Evolutionary conservation across 2,888 invertebrate species (phyloP).

Genomic region (Drosophila parthenogenetica): DNA sequence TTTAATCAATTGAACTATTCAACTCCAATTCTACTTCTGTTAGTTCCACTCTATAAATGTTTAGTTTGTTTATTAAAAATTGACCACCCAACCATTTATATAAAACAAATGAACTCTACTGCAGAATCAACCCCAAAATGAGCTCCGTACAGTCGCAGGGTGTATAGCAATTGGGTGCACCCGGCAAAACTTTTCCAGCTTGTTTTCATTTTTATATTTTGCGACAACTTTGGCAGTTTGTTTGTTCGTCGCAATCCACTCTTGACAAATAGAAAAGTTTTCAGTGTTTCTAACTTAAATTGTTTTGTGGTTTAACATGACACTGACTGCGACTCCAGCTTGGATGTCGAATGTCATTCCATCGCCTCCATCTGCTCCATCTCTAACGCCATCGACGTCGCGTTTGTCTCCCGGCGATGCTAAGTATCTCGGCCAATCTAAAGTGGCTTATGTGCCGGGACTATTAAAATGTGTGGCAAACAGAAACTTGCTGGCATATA

Average conservation of each 20-base stretch:
- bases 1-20: too few relatives aligned
- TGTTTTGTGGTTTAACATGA: slow-evolving; percentile 79
- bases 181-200: not conserved
- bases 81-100: too few relatives aligned
- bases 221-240: slow-evolving; percentile 48
- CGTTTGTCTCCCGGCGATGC: slow-evolving; percentile 18
- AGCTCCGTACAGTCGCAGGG: too few relatives aligned
- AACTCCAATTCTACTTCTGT: too few relatives aligned
- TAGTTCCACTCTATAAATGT: too few relatives aligned
- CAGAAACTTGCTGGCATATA: slow-evolving; percentile 39
- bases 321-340: slow-evolving; percentile 32
- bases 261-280: slow-evolving; percentile 76
- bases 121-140: too few relatives aligned
- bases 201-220: slow-evolving; percentile 22
- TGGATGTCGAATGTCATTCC: not conserved
- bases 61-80: too few relatives aligned
- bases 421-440: slow-evolving; percentile 42
- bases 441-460: slow-evolving; percentile 69
- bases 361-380: not conserved
- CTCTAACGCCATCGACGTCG: not conserved
- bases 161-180: too few relatives aligned
- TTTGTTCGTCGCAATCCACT: slow-evolving; percentile 40
- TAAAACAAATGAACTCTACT: too few relatives aligned
- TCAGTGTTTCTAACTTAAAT: slow-evolving; percentile 77
- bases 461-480: slow-evolving; percentile 67